phyloP scores from a whole-genome alignment of 2,797 vertebrate species.

The Enteromius treurensis region DNA sequence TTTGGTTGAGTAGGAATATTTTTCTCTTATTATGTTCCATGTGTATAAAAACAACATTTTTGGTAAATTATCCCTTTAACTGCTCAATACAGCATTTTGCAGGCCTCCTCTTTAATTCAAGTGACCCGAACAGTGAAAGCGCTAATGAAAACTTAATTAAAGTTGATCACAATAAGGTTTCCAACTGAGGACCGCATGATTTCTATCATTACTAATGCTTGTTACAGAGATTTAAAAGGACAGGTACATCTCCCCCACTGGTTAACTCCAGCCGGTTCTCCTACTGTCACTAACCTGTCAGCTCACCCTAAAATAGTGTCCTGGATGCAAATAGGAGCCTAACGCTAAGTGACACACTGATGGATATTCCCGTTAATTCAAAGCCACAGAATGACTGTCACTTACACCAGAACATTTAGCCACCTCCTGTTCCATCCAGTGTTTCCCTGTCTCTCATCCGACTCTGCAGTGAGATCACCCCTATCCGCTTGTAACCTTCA shows the following conservation, averaged over 20 bases:
- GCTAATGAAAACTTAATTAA: background rate
- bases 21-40: background rate
- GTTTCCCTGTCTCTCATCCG: conserved; percentile 58
- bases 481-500: conserved; percentile 72
- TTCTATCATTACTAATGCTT: conserved; percentile 17
- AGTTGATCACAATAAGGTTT: background rate
- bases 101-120: background rate
- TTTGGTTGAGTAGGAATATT: background rate
- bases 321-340: conserved; percentile 53
- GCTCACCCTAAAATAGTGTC: conserved; percentile 46
- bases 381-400: conserved; percentile 40
- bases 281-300: conserved; percentile 45
- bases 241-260: conserved; percentile 25
- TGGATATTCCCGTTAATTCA: conserved; percentile 55
- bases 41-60: background rate
- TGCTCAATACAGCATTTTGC: background rate
- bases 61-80: background rate
- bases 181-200: background rate
- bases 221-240: conserved; percentile 16
- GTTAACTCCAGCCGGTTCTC: conserved; percentile 18
- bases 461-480: conserved; percentile 54
- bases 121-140: background rate
- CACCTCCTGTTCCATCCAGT: conserved; percentile 51
- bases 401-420: conserved; percentile 58
- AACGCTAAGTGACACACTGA: conserved; percentile 61